Evolutionary conservation across 2,113 vertebrate species (phyloP).

Genomic region (Cinclus cinclus): DNA sequence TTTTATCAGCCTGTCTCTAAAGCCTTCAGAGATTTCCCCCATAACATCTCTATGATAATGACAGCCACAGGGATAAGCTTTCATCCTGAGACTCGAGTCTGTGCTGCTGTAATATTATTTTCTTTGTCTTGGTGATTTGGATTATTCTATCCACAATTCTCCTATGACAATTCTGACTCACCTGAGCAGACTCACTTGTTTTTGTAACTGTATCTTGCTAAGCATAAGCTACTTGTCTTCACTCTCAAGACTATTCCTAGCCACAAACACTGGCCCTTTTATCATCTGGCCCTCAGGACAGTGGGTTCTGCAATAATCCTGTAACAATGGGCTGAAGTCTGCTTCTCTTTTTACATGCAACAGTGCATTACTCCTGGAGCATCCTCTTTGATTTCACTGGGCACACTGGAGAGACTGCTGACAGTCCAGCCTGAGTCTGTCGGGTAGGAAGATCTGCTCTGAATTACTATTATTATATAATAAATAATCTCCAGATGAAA

Average conservation of each 20-base stretch:
- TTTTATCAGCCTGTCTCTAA: not conserved
- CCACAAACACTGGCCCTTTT: not conserved
- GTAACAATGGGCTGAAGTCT: not conserved
- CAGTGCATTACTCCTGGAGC: not conserved
- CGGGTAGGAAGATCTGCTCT: not conserved
- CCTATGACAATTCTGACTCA: not conserved
- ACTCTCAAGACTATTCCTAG: not conserved
- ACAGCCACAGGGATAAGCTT: not conserved
- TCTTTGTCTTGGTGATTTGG: not conserved
- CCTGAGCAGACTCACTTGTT: not conserved
- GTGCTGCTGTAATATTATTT: not conserved
- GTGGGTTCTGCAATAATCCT: not conserved
- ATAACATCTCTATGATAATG: not conserved
- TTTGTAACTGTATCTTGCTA: not conserved
- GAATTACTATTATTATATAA: not conserved
- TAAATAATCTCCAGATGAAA: constrained; percentile 23
- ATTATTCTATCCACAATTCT: not conserved
- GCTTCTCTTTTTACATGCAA: not conserved
- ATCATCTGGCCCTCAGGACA: not conserved
- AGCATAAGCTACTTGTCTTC: not conserved
- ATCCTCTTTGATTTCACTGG: not conserved
- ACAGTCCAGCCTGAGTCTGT: not conserved
- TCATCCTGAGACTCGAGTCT: not conserved
- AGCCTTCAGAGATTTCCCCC: not conserved
- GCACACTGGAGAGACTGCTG: not conserved